Base-by-base conservation (phyloP, 2,113 vertebrate genomes). In the Sturnus vulgaris region DNA sequence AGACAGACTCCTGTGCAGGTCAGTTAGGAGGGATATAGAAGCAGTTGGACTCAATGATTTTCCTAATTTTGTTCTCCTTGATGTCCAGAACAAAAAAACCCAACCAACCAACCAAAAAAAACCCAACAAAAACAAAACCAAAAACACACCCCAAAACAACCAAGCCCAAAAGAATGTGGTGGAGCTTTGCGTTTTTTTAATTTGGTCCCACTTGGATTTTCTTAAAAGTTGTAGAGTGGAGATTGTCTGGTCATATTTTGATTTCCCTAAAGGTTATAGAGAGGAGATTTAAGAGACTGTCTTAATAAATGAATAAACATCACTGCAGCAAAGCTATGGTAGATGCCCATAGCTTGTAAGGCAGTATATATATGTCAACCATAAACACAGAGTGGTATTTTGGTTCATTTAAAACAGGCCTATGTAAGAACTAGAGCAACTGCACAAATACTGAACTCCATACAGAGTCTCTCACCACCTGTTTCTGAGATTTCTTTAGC, bases 401-500 rank as follows among this genome's bases (percentile, higher is more conserved):
- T 82, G 17, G 55, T 76, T 85, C 49, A 23, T 65, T 92, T 92
- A 79, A 83, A 94, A 57, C 42, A 70, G 55, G 49, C 53, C 83
- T 89, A 22, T 81, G 78, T 75, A 82, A 76, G 86, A 77, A 89
- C 50, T 73, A 81, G 78, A 92, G 79, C 95, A 97, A 96, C 94
- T 95, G 93, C 75, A 82, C 42, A 49, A 95, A 80, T 68, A 82
- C 70, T 46, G 66, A 65, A 52, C 82, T 66, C 78, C n/a, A 44
- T 44, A 31, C 46, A 85, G 77, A 0, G 0, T 83, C 80, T 86
- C 88, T 86, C 10, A 2, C 89, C 95, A 97, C 89, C 94, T 96
- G 96, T 94, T 94, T 82, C 84, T 94, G 88, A 44, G 92, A 91
- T 91, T 96, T 95, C 91, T 96, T 97, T 95, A 92, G 94, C 81